phyloP scores from a whole-genome alignment of 2,113 vertebrate genomes.

The Nothocercus julius region DNA sequence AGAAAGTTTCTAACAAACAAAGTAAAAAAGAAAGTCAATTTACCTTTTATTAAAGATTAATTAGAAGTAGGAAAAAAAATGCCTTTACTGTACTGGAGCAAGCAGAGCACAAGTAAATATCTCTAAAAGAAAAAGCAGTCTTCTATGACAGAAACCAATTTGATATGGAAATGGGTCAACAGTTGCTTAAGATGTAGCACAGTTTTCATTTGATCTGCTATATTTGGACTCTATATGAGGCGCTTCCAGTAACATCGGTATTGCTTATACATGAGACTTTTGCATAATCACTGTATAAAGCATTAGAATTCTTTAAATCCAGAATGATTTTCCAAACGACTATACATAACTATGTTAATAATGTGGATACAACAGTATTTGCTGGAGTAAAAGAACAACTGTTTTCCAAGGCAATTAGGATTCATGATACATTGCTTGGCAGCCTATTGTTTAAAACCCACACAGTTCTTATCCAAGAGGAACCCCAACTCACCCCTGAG shows the following conservation, averaged over 20 bases:
- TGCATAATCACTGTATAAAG: slow-evolving; percentile 65
- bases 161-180: slow-evolving; percentile 75
- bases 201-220: slow-evolving; percentile 76
- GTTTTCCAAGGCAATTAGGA: slow-evolving; percentile 51
- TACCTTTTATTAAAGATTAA: neutral
- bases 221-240: slow-evolving; percentile 72
- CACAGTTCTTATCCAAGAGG: neutral
- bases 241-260: slow-evolving; percentile 71
- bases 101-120: slow-evolving; percentile 50
- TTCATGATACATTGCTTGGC: slow-evolving; percentile 19
- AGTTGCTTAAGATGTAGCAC: slow-evolving; percentile 73
- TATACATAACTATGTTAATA: slow-evolving; percentile 58
- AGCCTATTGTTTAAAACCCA: slow-evolving; percentile 55
- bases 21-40: neutral
- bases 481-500: neutral
- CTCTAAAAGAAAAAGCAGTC: slow-evolving; percentile 58
- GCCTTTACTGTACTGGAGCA: slow-evolving; percentile 1
- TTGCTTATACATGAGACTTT: slow-evolving; percentile 74
- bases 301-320: slow-evolving; percentile 52
- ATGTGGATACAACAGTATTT: neutral
- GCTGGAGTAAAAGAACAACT: slow-evolving; percentile 63
- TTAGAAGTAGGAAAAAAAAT: neutral
- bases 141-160: slow-evolving; percentile 69
- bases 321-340: slow-evolving; percentile 8
- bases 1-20: neutral